Conservation (phyloP, 2,113 vertebrate species). For the Xiphias gladius region DNA sequence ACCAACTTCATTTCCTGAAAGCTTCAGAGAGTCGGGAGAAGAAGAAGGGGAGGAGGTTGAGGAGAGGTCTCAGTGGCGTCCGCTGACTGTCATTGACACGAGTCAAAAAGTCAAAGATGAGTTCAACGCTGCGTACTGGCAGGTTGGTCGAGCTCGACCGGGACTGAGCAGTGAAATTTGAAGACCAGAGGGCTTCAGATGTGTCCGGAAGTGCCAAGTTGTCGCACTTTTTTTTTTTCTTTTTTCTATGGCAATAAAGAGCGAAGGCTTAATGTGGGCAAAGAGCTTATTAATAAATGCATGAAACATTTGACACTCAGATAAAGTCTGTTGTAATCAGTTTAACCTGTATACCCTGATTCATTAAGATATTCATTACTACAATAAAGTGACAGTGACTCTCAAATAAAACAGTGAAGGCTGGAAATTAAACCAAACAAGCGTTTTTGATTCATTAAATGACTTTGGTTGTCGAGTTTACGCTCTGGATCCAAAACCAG, state of each 20-base stretch:
- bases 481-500: not conserved
- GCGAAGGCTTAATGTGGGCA: slow-evolving; percentile 46
- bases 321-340: slow-evolving; percentile 39
- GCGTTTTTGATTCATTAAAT: not conserved
- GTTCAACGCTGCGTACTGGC: slow-evolving; percentile 25
- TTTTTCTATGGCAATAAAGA: slow-evolving; percentile 65
- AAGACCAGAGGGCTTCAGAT: slow-evolving; percentile 35
- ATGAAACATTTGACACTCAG: slow-evolving; percentile 49
- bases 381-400: slow-evolving; percentile 30
- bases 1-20: slow-evolving; percentile 94
- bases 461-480: slow-evolving; percentile 1
- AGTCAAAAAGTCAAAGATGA: slow-evolving; percentile 32
- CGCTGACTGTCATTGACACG: slow-evolving; percentile 23
- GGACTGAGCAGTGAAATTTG: slow-evolving; percentile 32
- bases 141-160: slow-evolving; percentile 21
- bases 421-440: slow-evolving; percentile 35
- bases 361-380: slow-evolving; percentile 8
- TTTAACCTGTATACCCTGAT: slow-evolving; percentile 25
- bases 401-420: slow-evolving; percentile 44
- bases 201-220: slow-evolving; percentile 36
- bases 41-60: not conserved
- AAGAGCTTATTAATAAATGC: slow-evolving; percentile 53
- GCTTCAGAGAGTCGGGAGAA: not conserved
- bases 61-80: slow-evolving; percentile 25
- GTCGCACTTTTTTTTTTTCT: slow-evolving; percentile 21